These are phyloP conservation scores for Caranx melampygus DNA, from an alignment of 2,113 vertebrate species.

Conservation along the genomic window DNA sequence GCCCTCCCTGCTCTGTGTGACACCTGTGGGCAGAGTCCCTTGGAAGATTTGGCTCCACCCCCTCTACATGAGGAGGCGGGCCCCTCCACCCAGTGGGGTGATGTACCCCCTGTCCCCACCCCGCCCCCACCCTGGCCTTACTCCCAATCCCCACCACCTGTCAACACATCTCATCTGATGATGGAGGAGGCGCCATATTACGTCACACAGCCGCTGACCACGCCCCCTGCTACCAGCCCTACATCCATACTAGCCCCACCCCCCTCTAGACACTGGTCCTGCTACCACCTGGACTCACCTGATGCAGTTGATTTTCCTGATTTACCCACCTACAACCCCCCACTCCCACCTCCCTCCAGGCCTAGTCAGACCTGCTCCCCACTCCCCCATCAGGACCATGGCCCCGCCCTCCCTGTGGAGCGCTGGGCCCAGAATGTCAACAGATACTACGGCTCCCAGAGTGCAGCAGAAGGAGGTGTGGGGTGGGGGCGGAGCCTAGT, in stretches of 20 bases:
- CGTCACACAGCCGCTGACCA: background rate
- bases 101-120: background rate
- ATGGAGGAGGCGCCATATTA: constrained; percentile 5
- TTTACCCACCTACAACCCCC: constrained; percentile 1
- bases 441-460: constrained; percentile 88
- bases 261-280: constrained; percentile 68
- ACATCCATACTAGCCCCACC: constrained; percentile 13
- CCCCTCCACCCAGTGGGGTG: background rate
- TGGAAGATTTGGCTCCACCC: constrained; percentile 34
- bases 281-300: constrained; percentile 23
- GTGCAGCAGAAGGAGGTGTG: constrained; percentile 20
- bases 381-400: constrained; percentile 21
- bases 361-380: constrained; percentile 21
- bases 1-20: constrained; percentile 74
- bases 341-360: background rate
- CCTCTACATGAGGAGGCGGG: constrained; percentile 45
- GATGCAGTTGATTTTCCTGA: constrained; percentile 27
- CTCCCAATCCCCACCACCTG: constrained; percentile 24
- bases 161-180: background rate
- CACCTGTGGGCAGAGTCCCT: constrained; percentile 16
- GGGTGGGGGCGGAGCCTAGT: background rate
- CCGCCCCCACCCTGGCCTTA: background rate
- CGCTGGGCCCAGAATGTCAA: constrained; percentile 90
- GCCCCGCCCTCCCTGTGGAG: constrained; percentile 85
- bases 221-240: background rate